Evolutionary conservation across 2,113 vertebrate genomes (phyloP).

Genomic region (Nesogale talazaci): DNA sequence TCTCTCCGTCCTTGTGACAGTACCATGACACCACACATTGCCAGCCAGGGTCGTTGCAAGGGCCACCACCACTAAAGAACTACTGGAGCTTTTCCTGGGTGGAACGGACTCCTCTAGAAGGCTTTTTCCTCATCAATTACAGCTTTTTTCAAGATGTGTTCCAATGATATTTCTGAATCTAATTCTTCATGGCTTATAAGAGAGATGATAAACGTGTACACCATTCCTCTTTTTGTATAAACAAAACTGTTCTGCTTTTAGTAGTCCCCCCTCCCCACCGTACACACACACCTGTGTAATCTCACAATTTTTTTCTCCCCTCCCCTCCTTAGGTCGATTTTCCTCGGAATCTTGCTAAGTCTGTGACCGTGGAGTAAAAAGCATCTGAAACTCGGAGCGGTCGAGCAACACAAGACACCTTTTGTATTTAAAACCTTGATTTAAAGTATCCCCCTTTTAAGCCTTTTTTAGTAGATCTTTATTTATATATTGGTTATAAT

Average conservation of each 20-base stretch:
- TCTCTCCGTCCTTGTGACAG: background rate
- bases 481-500: conserved; percentile 81
- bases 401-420: conserved; percentile 82
- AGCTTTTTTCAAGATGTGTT: conserved; percentile 8
- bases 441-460: conserved; percentile 83
- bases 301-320: conserved; percentile 26
- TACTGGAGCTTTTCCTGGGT: background rate
- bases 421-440: conserved; percentile 87
- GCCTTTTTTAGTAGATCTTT: conserved; percentile 85
- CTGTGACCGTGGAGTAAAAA: conserved; percentile 96
- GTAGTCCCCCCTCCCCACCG: fast-evolving
- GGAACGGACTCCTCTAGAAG: background rate
- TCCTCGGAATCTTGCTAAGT: conserved; percentile 98
- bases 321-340: conserved; percentile 94
- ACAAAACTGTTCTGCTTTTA: conserved; percentile 42
- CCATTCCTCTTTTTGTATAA: conserved; percentile 25
- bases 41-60: background rate
- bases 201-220: background rate
- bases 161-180: conserved; percentile 7
- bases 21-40: background rate
- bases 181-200: conserved; percentile 9
- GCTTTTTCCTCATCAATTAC: background rate
- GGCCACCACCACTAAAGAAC: background rate
- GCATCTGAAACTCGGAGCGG: conserved; percentile 70
- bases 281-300: background rate